Evolutionary conservation across 2,797 vertebrate genomes (phyloP), one percentile per base, ranked within the genome.

Genomic region (Scolopax rusticola): DNA sequence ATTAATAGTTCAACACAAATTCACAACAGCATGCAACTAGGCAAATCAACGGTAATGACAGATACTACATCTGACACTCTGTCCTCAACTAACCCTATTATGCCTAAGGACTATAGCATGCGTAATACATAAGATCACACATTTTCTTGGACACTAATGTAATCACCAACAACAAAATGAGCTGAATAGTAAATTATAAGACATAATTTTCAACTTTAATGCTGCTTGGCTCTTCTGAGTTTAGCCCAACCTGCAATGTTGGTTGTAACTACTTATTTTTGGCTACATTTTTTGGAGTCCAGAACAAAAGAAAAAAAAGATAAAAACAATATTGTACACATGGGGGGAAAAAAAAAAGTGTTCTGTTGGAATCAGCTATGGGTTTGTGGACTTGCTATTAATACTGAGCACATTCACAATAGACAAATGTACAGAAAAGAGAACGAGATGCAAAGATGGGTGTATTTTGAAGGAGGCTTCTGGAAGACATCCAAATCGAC

Each of bases 81-180:
- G 85, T 93, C 96, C 94, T 97, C 69, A 93, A 41, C 48, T 95
- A 93, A 92, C 91, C 87, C 54, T 71, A 25, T 53, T 74, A 45
- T 56, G 82, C 87, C 90, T 78, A 50, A 93, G 84, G 93, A 86
- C 88, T 83, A 57, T 4, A 92, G 57, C 67, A 87, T 59, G 33
- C 0, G 2, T 71, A 85, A 84, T 41, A 70, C 2, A 15, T 11
- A 91, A 90, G 50, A 87, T 68, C 45, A 87, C 80, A 80, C 47
- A 60, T 95, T 80, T 85, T 94, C 74, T 84, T 68, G 59, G 71
- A 93, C 75, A 51, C 33, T 77, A 81, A 90, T 36, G 17, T 71
- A 90, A 93, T 77, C 81, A 65, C 2, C 38, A 91, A 0, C 63
- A 93, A 56, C 17, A 87, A 92, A 88, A 96, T 67, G 5, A 94